Evolutionary conservation across 2,888 invertebrate species (phyloP).

Genomic region (Plutella xylostella): DNA sequence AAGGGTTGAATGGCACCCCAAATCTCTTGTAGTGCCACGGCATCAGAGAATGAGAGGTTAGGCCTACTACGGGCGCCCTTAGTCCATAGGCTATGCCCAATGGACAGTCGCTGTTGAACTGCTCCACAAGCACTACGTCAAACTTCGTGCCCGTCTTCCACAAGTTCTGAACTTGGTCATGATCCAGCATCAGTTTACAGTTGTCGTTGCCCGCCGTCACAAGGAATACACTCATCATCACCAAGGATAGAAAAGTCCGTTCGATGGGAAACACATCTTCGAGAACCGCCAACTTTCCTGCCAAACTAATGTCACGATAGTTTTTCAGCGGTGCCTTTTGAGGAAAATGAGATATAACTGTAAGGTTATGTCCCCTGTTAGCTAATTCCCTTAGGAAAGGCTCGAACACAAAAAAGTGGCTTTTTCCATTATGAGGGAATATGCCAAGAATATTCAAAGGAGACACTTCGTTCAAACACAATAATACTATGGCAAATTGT

Average conservation of each 20-base stretch:
- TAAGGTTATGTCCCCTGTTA: conserved; percentile 73
- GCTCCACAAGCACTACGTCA: conserved; percentile 70
- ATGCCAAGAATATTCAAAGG: conserved; percentile 68
- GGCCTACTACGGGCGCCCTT: conserved; percentile 64
- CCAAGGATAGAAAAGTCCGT: conserved; percentile 25
- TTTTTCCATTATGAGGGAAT: conserved; percentile 74
- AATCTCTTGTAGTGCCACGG: conserved; percentile 69
- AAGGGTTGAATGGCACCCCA: conserved; percentile 69
- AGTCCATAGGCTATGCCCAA: conserved; percentile 69
- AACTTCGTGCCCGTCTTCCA: conserved; percentile 53
- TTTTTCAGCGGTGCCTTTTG: conserved; percentile 36
- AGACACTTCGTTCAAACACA: conserved; percentile 21
- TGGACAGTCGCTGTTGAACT: conserved; percentile 72
- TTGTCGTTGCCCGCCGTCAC: conserved; percentile 27
- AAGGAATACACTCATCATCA: conserved; percentile 27
- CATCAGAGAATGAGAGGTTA: conserved; percentile 66
- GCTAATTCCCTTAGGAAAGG: conserved; percentile 70
- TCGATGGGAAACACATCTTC: conserved; percentile 34
- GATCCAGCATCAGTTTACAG: conserved; percentile 33
- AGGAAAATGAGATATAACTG: conserved; percentile 75
- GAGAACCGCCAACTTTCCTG: conserved; percentile 30
- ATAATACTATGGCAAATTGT: no score
- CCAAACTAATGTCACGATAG: conserved; percentile 44
- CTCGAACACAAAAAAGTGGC: conserved; percentile 75
- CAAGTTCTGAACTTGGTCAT: conserved; percentile 39